Evolutionary conservation across 2,888 invertebrate genomes (phyloP), one percentile per base, ranked within the genome.

Genomic region (Eudemis profundana): DNA sequence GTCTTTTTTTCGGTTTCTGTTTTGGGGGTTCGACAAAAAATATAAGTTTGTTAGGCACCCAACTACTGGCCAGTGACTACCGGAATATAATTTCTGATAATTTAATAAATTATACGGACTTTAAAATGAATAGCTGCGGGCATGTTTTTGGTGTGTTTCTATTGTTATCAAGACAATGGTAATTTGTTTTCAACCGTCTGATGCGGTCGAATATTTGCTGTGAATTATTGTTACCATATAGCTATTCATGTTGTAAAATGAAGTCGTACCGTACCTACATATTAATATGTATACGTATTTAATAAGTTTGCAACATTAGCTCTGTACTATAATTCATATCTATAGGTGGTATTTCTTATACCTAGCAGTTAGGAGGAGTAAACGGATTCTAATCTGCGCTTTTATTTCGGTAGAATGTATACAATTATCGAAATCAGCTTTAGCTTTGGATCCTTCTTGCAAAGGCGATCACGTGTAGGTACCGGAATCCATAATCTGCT

Each of bases 81-180:
- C 81, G 92, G 89, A 91, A 91, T 89, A 88, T 90, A 89, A 90
- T 90, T 91, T 87, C 87, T 89, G 90, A 79, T 89, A 90, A 91
- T 91, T 91, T 91, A 73, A 86, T 86, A 90, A 91, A 92, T 91
- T 91, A 91, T 85, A 89, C 81, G 77, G 82, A 80, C 81, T 82
- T 83, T 59, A 76, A 82, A 87, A 89, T 87, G 81, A 84, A 82
- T 83, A 80, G 85, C 84, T 85, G 79, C 78, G 72, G 81, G 83
- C 74, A 76, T 76, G 68, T 70, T 76, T 74, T 74, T 71, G 81
- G 82, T 73, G 74, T 75, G 70, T 69, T 76, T 74, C 74, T 76
- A 76, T 74, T 75, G 72, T 74, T 74, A 70, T 69, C 68, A 66
- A 59, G 56, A 64, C 60, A 64, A 56, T 53, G 47, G 44, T 47